A percentile compares a stretch with the other conserved stretches of the same genome.
Evolutionary conservation across 2,888 invertebrate genomes (phyloP).

Genomic region (Coronaproctus castanopsis): DNA sequence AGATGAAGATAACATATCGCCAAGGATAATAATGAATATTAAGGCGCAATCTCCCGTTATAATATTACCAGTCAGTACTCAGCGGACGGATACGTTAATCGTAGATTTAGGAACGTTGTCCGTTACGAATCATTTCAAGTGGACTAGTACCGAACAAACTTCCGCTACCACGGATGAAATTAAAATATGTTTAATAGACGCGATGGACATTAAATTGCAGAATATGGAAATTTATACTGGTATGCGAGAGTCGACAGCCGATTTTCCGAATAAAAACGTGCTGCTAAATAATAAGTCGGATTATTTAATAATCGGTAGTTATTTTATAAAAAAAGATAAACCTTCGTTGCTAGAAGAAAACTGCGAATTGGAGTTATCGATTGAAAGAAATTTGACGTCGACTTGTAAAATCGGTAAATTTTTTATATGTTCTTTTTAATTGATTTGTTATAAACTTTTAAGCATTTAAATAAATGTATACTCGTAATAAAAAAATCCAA

Average conservation of each 20-base stretch:
- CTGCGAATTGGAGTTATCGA: slow-evolving; percentile 53
- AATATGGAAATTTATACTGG: slow-evolving; percentile 46
- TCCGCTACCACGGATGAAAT: slow-evolving; percentile 28
- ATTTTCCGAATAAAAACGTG: neutral
- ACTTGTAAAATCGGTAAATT: slow-evolving; percentile 12
- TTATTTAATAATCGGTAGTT: slow-evolving; percentile 30
- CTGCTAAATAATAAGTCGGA: neutral
- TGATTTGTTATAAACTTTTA: no score
- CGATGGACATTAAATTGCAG: slow-evolving; percentile 46
- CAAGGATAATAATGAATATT: slow-evolving; percentile 38
- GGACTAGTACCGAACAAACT: slow-evolving; percentile 30
- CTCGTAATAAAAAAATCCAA: no score
- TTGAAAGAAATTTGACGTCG: slow-evolving; percentile 61
- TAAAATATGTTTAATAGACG: slow-evolving; percentile 34
- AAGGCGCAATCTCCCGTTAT: slow-evolving; percentile 62
- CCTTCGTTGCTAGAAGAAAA: slow-evolving; percentile 59
- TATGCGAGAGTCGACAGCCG: slow-evolving; percentile 6
- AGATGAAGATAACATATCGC: slow-evolving; percentile 19
- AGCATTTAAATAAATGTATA: no score
- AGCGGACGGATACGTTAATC: slow-evolving; percentile 53
- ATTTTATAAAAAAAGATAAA: slow-evolving; percentile 34
- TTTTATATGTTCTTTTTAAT: no score
- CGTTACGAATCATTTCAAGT: slow-evolving; percentile 53
- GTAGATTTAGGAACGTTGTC: slow-evolving; percentile 59
- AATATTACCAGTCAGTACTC: slow-evolving; percentile 64